Percentiles rank a stretch among this genome's conserved stretches.
Conservation (phyloP, 2,113 vertebrate species). For the chimpanzee (Pan troglodytes) region NHGRI_mPanTro3-v2.1_pri NC_072410.2:80848001-80848500, state of each 20-base stretch:
- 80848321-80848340: conserved; percentile 78
- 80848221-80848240: background rate
- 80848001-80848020: background rate
- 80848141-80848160: background rate
- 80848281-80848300: conserved; percentile 60
- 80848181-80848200: too few species aligned
- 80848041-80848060: background rate
- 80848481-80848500: conserved; percentile 57
- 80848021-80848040: background rate
- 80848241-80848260: background rate
- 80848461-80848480: conserved; percentile 73
- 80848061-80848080: background rate
- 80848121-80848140: background rate
- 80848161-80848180: background rate
- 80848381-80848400: conserved; percentile 84
- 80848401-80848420: conserved; percentile 87
- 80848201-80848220: background rate
- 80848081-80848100: background rate
- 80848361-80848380: conserved; percentile 82
- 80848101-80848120: background rate
- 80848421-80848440: conserved; percentile 76
- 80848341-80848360: conserved; percentile 84
- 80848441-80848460: conserved; percentile 73
- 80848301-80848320: conserved; percentile 62
- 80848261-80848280: conserved; percentile 50